These are phyloP conservation scores for Mesodorylaimus sp. DNA, from an alignment of 2,888 invertebrate genomes.

Conservation along the genomic window DNA sequence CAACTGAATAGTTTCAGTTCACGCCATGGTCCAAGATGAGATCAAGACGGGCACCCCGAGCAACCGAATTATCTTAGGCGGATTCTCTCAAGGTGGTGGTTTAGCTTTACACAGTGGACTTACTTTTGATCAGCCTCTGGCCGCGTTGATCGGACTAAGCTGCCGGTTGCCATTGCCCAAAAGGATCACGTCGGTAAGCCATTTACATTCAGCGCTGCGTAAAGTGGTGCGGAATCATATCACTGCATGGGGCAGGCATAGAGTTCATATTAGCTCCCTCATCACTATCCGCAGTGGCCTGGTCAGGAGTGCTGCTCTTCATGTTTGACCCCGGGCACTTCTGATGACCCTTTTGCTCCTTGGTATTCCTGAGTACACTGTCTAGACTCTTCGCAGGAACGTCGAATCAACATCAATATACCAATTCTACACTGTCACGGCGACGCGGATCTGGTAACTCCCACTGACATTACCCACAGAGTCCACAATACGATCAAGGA, in stretches of 20 bases:
- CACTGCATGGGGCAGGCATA: too few relatives aligned
- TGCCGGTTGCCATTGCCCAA: conserved; percentile 87
- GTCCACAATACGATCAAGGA: conserved; percentile 55
- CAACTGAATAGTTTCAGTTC: conserved; percentile 40
- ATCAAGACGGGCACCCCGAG: conserved; percentile 60
- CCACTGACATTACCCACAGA: conserved; percentile 74
- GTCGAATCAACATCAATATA: conserved; percentile 39
- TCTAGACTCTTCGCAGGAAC: too few relatives aligned
- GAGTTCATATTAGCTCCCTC: too few relatives aligned
- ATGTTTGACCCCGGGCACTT: too few relatives aligned
- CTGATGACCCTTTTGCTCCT: too few relatives aligned
- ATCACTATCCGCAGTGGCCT: too few relatives aligned
- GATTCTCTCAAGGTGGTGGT: conserved; percentile 93
- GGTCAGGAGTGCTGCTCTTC: too few relatives aligned
- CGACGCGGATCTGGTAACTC: conserved; percentile 77
- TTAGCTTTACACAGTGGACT: conserved; percentile 81
- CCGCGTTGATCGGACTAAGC: conserved; percentile 70
- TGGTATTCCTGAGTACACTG: too few relatives aligned
- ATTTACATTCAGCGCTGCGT: too few relatives aligned
- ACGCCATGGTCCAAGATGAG: conserved; percentile 58
- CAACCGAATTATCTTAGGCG: conserved; percentile 66
- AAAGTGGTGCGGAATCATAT: too few relatives aligned
- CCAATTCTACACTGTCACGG: conserved; percentile 86
- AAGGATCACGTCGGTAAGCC: too few relatives aligned
- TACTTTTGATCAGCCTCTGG: conserved; percentile 58